Evolutionary conservation across 1,140 invertebrate species (phyloP).

Genomic region (Aphis craccivora): DNA sequence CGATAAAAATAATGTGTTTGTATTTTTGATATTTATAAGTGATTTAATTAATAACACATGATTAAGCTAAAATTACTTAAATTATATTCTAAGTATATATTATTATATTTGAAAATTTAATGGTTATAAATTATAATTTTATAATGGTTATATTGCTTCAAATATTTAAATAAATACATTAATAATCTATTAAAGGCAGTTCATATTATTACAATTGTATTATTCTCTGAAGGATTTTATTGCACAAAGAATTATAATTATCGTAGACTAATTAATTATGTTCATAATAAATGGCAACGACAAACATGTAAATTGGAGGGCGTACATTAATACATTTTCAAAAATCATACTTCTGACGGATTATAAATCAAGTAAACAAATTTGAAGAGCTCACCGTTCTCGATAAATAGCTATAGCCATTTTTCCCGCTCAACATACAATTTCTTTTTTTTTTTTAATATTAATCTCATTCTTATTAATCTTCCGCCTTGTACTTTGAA

Average conservation of each 20-base stretch:
- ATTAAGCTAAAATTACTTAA: too few species aligned
- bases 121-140: not conserved
- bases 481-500: conserved; percentile 15
- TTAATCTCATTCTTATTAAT: conserved; percentile 36
- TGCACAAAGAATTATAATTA: not conserved
- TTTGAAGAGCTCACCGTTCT: not conserved
- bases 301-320: not conserved
- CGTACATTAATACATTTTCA: not conserved
- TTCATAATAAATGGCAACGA: not conserved
- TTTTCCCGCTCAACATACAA: not conserved
- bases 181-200: not conserved
- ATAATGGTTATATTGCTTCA: not conserved
- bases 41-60: not conserved
- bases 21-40: not conserved
- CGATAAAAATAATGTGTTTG: not conserved
- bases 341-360: not conserved
- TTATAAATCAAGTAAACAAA: conserved; percentile 24
- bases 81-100: not conserved
- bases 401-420: not conserved
- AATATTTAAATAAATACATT: not conserved
- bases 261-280: not conserved
- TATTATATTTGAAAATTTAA: not conserved
- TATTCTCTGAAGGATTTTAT: not conserved
- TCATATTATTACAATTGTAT: not conserved
- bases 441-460: not conserved